Percentiles rank a stretch among this genome's conserved stretches.
These are phyloP conservation scores for Prietella phreatophila DNA, from an alignment of 2,113 vertebrate species.

Conservation along the genomic window DNA sequence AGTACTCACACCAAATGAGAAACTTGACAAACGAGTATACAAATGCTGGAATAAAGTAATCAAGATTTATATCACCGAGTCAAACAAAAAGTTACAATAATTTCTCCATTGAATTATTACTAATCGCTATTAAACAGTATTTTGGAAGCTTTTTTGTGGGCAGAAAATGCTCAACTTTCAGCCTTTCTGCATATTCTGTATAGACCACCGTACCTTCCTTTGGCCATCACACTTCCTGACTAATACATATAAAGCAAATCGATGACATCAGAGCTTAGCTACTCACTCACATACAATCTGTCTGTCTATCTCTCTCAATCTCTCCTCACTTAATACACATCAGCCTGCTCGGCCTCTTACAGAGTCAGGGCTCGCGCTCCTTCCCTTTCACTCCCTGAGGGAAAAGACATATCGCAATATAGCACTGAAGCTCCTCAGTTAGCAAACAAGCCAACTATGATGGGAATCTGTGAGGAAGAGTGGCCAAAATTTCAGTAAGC, in stretches of 20 bases:
- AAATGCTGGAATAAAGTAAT: not conserved
- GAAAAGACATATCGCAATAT: slow-evolving; percentile 44
- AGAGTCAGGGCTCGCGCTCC: slow-evolving; percentile 5
- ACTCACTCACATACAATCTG: slow-evolving; percentile 24
- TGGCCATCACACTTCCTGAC: not conserved
- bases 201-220: not conserved
- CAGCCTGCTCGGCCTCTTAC: slow-evolving; percentile 1
- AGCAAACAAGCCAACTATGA: not conserved
- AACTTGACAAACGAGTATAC: not conserved
- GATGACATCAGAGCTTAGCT: slow-evolving; percentile 19
- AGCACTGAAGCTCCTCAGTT: slow-evolving; percentile 3
- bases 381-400: not conserved
- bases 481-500: slow-evolving; percentile 16
- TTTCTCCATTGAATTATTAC: not conserved
- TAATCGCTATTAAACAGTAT: not conserved
- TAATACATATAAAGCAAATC: slow-evolving; percentile 16
- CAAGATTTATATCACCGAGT: not conserved
- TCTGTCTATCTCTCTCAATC: not conserved
- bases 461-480: not conserved
- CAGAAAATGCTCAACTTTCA: slow-evolving; percentile 48
- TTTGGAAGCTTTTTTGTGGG: not conserved
- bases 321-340: not conserved
- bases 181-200: not conserved
- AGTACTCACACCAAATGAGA: not conserved
- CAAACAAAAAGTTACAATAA: not conserved